Percentiles rank a stretch among this genome's conserved stretches.
Evolutionary conservation across 2,888 invertebrate genomes (phyloP).

Genomic region (Macropis europaea): DNA sequence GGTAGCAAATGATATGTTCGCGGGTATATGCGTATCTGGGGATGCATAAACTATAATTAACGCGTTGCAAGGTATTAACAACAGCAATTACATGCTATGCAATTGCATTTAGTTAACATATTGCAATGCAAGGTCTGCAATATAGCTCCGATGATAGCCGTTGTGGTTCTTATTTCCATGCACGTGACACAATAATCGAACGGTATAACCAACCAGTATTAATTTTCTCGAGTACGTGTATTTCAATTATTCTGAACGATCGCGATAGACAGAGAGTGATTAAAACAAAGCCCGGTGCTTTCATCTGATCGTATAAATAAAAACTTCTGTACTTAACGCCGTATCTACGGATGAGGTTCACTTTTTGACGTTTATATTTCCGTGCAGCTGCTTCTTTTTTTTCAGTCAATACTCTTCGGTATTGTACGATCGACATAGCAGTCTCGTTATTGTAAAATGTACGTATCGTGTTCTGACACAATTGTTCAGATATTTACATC

Average conservation of each 20-base stretch:
- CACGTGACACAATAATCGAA: not conserved
- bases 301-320: not conserved
- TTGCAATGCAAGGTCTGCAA: not conserved
- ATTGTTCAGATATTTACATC: too few relatives aligned
- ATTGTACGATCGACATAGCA: too few relatives aligned
- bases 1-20: slow-evolving; percentile 12
- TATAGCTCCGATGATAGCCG: not conserved
- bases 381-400: too few relatives aligned
- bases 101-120: slow-evolving; percentile 23
- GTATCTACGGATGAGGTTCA: too few relatives aligned
- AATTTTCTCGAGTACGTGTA: not conserved
- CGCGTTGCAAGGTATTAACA: slow-evolving; percentile 7
- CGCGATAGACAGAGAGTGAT: not conserved
- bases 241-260: not conserved
- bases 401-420: too few relatives aligned
- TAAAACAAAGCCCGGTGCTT: not conserved
- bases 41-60: slow-evolving; percentile 28
- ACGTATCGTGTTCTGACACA: too few relatives aligned
- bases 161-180: slow-evolving; percentile 5
- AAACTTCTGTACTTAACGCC: too few relatives aligned
- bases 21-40: slow-evolving; percentile 9
- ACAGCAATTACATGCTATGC: not conserved
- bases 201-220: not conserved
- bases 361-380: too few relatives aligned
- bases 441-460: too few relatives aligned